phyloP scores from a whole-genome alignment of 2,797 vertebrate genomes.

The Hoplostethus mediterraneus region DNA sequence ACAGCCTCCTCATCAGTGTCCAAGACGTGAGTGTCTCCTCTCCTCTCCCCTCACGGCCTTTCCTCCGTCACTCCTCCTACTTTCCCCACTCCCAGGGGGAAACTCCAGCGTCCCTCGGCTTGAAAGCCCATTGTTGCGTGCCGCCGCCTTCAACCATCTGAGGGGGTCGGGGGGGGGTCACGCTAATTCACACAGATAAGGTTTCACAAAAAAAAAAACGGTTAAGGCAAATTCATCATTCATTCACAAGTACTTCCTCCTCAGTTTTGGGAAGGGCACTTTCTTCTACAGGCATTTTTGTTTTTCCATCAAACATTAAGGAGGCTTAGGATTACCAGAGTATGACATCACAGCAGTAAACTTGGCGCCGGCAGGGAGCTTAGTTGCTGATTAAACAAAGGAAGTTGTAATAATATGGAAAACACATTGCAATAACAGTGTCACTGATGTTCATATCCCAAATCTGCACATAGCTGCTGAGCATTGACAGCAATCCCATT shows the following conservation, averaged over 20 bases:
- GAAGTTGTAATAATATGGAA: slow-evolving; percentile 12
- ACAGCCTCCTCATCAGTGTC: slow-evolving; percentile 32
- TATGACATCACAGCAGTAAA: slow-evolving; percentile 8
- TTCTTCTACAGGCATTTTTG: slow-evolving; percentile 17
- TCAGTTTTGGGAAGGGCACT: background rate
- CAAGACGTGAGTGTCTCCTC: slow-evolving; percentile 13
- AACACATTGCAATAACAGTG: background rate
- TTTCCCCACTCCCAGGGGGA: slow-evolving; percentile 12
- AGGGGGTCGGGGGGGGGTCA: too few relatives aligned
- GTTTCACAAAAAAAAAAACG: slow-evolving; percentile 6
- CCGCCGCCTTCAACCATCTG: slow-evolving; percentile 12
- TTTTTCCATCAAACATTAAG: slow-evolving; percentile 6
- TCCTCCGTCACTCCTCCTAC: slow-evolving; percentile 18
- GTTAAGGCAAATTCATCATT: background rate
- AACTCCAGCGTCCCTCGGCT: slow-evolving; percentile 37
- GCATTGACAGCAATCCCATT: too few relatives aligned
- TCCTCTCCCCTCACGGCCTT: slow-evolving; percentile 20
- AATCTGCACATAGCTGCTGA: too few relatives aligned
- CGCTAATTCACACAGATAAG: background rate
- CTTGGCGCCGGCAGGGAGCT: slow-evolving; percentile 17
- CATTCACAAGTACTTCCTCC: background rate
- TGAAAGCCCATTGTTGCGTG: slow-evolving; percentile 9
- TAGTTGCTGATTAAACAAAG: slow-evolving; percentile 31
- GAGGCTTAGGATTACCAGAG: background rate
- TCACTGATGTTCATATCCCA: too few relatives aligned